phyloP scores from a whole-genome alignment of 2,888 invertebrate genomes.

The Eurytoma californica region DNA sequence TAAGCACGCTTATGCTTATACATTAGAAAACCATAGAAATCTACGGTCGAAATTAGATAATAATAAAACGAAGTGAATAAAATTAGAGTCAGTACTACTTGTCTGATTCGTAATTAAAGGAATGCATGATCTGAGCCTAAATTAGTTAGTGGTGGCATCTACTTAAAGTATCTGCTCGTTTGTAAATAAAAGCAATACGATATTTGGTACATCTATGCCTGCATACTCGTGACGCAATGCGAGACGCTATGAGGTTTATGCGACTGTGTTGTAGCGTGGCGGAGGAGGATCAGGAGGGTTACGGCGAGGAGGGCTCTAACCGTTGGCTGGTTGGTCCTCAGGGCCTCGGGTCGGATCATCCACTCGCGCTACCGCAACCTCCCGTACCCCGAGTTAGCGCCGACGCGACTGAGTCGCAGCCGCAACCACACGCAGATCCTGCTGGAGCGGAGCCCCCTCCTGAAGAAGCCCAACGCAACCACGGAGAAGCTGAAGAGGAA shows the following conservation, averaged over 20 bases:
- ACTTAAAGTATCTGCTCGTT: too few relatives aligned
- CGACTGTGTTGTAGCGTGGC: conserved; percentile 70
- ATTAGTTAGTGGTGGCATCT: too few relatives aligned
- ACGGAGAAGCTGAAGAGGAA: background rate
- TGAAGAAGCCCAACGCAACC: background rate
- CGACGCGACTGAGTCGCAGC: conserved; percentile 32
- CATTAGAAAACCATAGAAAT: too few relatives aligned
- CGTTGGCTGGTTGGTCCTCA: conserved; percentile 72
- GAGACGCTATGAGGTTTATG: conserved; percentile 50
- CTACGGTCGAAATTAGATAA: too few relatives aligned
- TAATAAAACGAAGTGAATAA: too few relatives aligned
- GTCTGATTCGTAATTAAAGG: too few relatives aligned
- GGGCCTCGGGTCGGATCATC: conserved; percentile 60
- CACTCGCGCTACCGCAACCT: conserved; percentile 64
- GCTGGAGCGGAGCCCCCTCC: conserved; percentile 26
- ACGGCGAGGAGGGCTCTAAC: conserved; percentile 67
- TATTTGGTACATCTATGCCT: conserved; percentile 24
- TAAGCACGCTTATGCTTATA: too few relatives aligned
- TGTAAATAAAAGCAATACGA: background rate
- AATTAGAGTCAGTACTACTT: too few relatives aligned
- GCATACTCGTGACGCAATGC: conserved; percentile 12
- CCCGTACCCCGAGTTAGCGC: conserved; percentile 64
- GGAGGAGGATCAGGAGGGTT: conserved; percentile 68
- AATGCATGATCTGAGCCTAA: too few relatives aligned
- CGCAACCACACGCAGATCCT: conserved; percentile 41